A percentile compares a stretch with the other conserved stretches of the same genome.
These are phyloP conservation scores for Melikaiella ostensackeni DNA, from an alignment of 2,888 invertebrate species.

Conservation along the genomic window DNA sequence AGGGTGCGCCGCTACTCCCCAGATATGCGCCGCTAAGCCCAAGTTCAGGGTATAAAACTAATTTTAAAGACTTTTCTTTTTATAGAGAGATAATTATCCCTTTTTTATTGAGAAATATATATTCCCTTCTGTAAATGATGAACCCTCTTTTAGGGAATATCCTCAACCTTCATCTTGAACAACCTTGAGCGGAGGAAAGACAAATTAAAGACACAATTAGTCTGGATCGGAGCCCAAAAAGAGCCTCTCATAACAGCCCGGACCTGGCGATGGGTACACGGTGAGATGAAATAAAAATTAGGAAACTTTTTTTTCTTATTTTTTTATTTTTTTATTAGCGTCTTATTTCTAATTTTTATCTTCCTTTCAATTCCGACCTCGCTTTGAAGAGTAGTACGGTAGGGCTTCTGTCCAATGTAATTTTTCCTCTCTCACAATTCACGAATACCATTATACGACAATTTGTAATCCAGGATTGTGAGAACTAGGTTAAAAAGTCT, in stretches of 20 bases:
- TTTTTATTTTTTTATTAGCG: background rate
- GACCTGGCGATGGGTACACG: constrained; percentile 94
- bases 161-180: constrained; percentile 84
- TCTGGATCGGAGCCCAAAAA: constrained; percentile 95
- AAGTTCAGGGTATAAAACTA: too few species aligned
- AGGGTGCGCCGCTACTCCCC: too few species aligned
- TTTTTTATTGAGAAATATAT: background rate
- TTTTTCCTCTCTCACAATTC: constrained; percentile 60
- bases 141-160: constrained; percentile 78
- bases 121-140: background rate
- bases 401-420: constrained; percentile 49
- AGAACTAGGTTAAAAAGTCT: constrained; percentile 62
- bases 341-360: constrained; percentile 16
- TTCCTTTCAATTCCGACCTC: background rate
- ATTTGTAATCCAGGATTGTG: constrained; percentile 59
- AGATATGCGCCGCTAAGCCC: too few species aligned
- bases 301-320: constrained; percentile 10
- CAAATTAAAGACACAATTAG: constrained; percentile 89
- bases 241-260: constrained; percentile 90
- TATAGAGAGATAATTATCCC: background rate
- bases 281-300: constrained; percentile 77
- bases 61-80: too few species aligned
- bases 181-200: constrained; percentile 90
- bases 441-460: constrained; percentile 48
- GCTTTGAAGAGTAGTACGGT: background rate